Evolutionary conservation across 2,797 vertebrate species (phyloP), one percentile per base, ranked within the genome.

Genomic region (Cirrhinus mrigala): DNA sequence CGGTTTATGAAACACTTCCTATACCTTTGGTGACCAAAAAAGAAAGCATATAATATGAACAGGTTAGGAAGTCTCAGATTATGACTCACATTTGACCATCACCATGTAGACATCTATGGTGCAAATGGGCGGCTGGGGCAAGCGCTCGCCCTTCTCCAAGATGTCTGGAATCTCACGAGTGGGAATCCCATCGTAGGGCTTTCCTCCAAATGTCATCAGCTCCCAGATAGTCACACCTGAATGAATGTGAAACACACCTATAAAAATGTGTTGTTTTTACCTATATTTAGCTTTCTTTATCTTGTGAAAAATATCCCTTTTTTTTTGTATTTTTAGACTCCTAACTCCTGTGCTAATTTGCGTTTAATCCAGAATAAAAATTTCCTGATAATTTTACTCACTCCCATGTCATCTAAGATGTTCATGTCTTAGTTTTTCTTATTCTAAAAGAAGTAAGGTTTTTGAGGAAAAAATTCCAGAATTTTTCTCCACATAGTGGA

Each of bases 91-190:
- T 96, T 99, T 99, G 82, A 99, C 98, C 98, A 99, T 99, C 90
- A 99, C 97, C 98, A 99, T 99, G 92, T 99, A 99, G 82, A 99
- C 98, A 0, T 99, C 98, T 22, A 99, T 99, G 86, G 98, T 99
- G 94, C 98, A 99, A 90, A 99, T 96, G 0, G 98, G 98, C 0
- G 98, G 98, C 75, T 99, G 98, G 0, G 98, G 96, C 86, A 99
- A 93, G 6, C 98, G 95, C 90, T 99, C 98, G 15, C 98, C 98
- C 93, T 99, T 99, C 92, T 99, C 98, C 92, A 99, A 87, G 54
- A 99, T 96, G 91, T 99, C 98, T 0, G 98, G 97, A 86, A 99
- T 99, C 92, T 99, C 98, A 58, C 98, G 92, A 0, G 98, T 98
- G 20, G 98, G 96, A 88, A 99, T 98, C 33, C 97, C 97, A 60